Conservation (phyloP, 2,113 vertebrate species). For the Crotalus viridis region DNA sequence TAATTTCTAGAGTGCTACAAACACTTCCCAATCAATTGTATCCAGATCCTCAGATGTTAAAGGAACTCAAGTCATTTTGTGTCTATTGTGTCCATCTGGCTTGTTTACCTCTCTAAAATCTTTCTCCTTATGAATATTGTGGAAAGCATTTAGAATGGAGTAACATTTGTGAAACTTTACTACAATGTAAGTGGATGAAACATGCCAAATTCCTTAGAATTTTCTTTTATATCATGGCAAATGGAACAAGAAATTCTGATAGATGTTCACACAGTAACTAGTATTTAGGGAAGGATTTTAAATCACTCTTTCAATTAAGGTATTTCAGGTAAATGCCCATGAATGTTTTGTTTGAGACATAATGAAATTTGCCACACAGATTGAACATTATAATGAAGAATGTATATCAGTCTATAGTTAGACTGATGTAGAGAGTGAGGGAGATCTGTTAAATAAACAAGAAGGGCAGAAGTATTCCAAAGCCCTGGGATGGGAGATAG, state of each 20-base stretch:
- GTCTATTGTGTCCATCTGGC: neutral
- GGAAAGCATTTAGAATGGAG: neutral
- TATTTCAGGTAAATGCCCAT: neutral
- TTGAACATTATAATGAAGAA: neutral
- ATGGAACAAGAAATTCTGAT: neutral
- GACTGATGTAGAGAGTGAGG: neutral
- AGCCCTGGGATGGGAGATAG: neutral
- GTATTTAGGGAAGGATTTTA: neutral
- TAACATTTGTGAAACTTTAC: neutral
- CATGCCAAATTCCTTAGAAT: neutral
- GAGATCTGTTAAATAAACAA: neutral
- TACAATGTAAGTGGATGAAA: neutral
- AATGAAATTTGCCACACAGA: neutral
- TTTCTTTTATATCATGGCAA: neutral
- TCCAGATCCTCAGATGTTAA: neutral
- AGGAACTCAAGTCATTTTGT: neutral
- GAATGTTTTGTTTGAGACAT: neutral
- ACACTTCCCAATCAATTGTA: neutral
- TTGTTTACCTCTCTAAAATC: neutral
- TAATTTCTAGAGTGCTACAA: neutral
- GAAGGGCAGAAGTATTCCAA: neutral
- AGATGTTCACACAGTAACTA: neutral
- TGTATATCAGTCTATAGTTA: neutral
- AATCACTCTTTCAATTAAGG: neutral
- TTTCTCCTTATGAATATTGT: neutral